Conservation (phyloP, 2,888 invertebrate genomes). For the Cataglyphis altisquamis region DNA sequence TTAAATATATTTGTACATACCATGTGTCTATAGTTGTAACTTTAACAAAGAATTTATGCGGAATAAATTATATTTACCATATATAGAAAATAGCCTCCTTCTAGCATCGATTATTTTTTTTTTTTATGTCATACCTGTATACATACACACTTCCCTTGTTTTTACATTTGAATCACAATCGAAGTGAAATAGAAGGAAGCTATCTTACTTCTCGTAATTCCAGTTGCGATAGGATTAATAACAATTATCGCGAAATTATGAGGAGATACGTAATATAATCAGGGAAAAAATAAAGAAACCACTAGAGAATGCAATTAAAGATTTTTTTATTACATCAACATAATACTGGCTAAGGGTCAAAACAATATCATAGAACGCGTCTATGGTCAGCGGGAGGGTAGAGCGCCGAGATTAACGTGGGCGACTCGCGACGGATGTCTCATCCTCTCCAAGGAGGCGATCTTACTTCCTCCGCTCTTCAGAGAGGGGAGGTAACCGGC, state of each 20-base stretch:
- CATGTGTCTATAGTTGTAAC: slow-evolving; percentile 81
- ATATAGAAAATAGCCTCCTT: slow-evolving; percentile 58
- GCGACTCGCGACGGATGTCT: slow-evolving; percentile 55
- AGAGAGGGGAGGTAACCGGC: slow-evolving; percentile 39
- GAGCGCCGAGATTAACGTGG: slow-evolving; percentile 65
- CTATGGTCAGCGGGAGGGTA: slow-evolving; percentile 70
- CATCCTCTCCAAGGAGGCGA: slow-evolving; percentile 3
- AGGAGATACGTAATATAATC: neutral
- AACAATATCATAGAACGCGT: slow-evolving; percentile 80
- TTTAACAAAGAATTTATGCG: slow-evolving; percentile 81
- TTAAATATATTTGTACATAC: slow-evolving; percentile 85
- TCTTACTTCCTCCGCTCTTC: neutral
- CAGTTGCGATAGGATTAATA: neutral
- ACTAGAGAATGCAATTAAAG: slow-evolving; percentile 67
- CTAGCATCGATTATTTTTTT: neutral
- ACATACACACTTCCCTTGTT: neutral
- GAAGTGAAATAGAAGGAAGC: neutral
- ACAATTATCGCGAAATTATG: neutral
- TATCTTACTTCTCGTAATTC: neutral
- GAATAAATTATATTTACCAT: slow-evolving; percentile 85
- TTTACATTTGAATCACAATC: neutral
- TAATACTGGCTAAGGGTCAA: slow-evolving; percentile 81
- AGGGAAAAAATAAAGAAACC: slow-evolving; percentile 23
- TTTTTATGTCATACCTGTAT: neutral
- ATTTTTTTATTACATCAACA: slow-evolving; percentile 83